These are phyloP conservation scores for Drosophila athabasca DNA, from an alignment of 1,140 invertebrate genomes.

Conservation along the genomic window DNA sequence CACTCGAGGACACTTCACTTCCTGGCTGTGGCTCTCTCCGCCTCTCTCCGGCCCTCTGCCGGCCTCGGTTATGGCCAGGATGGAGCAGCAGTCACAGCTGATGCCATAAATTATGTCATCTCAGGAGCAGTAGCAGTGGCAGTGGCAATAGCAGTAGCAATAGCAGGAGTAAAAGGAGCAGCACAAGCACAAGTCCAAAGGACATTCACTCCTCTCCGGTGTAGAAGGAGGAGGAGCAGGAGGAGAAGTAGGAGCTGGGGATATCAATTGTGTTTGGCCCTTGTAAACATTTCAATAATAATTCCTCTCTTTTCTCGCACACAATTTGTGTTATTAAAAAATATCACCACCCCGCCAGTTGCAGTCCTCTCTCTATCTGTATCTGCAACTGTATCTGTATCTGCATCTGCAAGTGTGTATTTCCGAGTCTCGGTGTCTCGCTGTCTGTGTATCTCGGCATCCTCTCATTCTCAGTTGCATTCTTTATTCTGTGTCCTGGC, in stretches of 20 bases:
- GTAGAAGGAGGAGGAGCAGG: conserved; percentile 2
- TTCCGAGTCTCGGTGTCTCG: conserved; percentile 1
- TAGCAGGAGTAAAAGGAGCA: neutral
- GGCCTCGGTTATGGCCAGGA: too few relatives aligned
- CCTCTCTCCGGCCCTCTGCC: neutral
- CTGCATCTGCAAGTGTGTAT: conserved; percentile 8
- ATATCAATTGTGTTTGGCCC: conserved; percentile 50
- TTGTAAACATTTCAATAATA: conserved; percentile 65
- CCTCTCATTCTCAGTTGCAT: conserved; percentile 23
- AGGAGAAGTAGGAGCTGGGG: neutral
- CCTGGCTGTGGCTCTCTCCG: too few relatives aligned
- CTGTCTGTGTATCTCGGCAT: neutral
- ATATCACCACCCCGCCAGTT: conserved; percentile 18
- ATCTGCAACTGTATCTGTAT: neutral
- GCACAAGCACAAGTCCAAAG: neutral
- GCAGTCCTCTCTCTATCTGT: neutral
- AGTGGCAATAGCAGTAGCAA: neutral
- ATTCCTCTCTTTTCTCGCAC: conserved; percentile 11
- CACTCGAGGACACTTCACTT: conserved; percentile 54
- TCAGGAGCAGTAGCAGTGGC: conserved; percentile 11
- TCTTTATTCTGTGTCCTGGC: conserved; percentile 13
- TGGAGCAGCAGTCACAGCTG: conserved; percentile 5
- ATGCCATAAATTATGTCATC: conserved; percentile 67
- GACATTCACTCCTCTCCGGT: too few relatives aligned
- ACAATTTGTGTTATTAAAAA: conserved; percentile 58